Evolutionary conservation across 2,113 vertebrate genomes (phyloP), one percentile per base, ranked within the genome.

Genomic region (Cyprinus carpio): DNA sequence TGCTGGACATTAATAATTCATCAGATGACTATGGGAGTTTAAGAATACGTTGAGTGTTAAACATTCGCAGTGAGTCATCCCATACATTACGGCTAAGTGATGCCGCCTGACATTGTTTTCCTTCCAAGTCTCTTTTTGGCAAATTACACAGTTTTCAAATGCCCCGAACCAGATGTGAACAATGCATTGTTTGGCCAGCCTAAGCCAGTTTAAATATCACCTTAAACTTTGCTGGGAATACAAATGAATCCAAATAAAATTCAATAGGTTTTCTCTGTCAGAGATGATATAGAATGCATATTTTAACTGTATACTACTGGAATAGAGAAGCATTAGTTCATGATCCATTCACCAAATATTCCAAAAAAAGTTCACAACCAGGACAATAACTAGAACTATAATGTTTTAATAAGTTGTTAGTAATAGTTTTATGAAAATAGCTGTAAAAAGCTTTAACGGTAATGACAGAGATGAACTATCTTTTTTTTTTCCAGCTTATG

Each of bases 151-250:
- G 37, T 37, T 46, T 80, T 80, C 34, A 80, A 37, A 23, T 13
- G 31, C 29, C 2, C 76, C 12, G 11, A 16, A 46, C 56, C 78
- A 80, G 78, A 43, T 81, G 58, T 81, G 60, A 80, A 46, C 37
- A 64, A 64, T 27, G 23, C 37, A 65, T 20, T 80, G 34, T 80
- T 80, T 80, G 34, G 77, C 77, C 77, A 80, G 40, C 34, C 13
- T 62, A 3, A 60, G 23, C 56, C 83, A 85, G 58, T 65, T 58
- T 46, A 77, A 77, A 58, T 43, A 46, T 69, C 80, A 51, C 58
- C 80, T 80, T 83, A 64, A 71, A 82, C 74, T 65, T 49, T 20
- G 49, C 71, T 34, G 54, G 31, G 54, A 29, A 79, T 25, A 31
- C 54, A 79, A 79, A 51, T 79, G 6, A 29, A 40, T 60, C 31